phyloP scores from a whole-genome alignment of 2,888 invertebrate species.

The Proisotoma minuta region DNA sequence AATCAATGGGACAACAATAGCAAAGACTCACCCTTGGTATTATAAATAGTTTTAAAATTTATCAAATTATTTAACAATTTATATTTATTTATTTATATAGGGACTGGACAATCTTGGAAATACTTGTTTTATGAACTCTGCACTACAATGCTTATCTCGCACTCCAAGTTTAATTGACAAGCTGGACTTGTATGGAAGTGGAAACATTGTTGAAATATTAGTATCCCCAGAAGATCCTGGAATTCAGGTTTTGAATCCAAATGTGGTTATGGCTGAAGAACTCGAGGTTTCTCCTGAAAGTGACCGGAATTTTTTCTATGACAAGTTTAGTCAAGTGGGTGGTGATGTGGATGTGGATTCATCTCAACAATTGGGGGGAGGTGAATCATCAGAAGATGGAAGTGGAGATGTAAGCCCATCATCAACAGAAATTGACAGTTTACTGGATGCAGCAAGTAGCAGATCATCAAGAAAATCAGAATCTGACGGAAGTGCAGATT shows the following conservation, averaged over 20 bases:
- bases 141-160: conserved; percentile 85
- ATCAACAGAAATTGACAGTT: conserved; percentile 36
- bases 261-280: neutral
- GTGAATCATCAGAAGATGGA: conserved; percentile 12
- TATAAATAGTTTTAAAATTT: neutral
- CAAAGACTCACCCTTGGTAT: conserved; percentile 37
- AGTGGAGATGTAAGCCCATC: conserved; percentile 27
- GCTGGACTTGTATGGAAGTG: conserved; percentile 42
- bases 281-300: conserved; percentile 1
- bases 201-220: conserved; percentile 34
- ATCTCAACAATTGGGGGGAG: conserved; percentile 6
- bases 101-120: conserved; percentile 89
- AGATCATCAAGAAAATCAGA: neutral
- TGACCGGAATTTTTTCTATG: conserved; percentile 9
- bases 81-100: conserved; percentile 34
- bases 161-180: conserved; percentile 53
- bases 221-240: conserved; percentile 34
- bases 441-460: conserved; percentile 32
- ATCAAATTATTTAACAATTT: neutral
- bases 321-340: neutral
- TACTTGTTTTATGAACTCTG: conserved; percentile 96
- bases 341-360: neutral
- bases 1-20: conserved; percentile 18
- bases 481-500: neutral
- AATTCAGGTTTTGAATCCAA: conserved; percentile 17